These are phyloP conservation scores for Dicyrtomina minuta DNA, from an alignment of 2,888 invertebrate genomes.

Conservation along the genomic window DNA sequence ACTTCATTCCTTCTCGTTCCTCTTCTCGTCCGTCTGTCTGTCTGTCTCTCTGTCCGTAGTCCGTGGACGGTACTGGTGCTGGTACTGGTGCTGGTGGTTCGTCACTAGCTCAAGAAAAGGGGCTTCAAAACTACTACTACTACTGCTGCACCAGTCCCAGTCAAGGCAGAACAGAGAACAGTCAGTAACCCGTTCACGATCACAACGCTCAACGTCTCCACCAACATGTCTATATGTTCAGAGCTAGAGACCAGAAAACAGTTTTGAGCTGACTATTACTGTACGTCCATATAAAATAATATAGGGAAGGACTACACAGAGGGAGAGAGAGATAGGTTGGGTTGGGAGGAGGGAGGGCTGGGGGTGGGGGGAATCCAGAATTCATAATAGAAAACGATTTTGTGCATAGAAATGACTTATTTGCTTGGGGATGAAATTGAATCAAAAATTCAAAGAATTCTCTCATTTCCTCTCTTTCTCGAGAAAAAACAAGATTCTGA, in stretches of 20 bases:
- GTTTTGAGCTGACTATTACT: no score
- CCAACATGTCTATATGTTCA: neutral
- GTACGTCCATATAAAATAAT: no score
- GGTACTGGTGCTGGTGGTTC: no score
- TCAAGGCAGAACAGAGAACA: neutral
- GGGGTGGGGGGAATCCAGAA: constrained; percentile 45
- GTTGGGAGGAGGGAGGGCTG: constrained; percentile 25
- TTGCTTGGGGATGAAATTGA: constrained; percentile 53
- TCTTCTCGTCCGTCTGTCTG: no score
- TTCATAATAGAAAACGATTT: constrained; percentile 53
- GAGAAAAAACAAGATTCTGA: constrained; percentile 44
- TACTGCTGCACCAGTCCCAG: neutral
- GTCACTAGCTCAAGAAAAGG: no score
- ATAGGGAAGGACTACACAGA: no score
- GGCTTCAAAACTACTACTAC: neutral
- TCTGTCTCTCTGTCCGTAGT: no score
- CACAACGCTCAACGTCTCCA: neutral
- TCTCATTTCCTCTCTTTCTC: constrained; percentile 51
- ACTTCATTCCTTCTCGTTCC: neutral
- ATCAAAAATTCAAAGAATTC: constrained; percentile 54
- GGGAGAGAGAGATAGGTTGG: neutral
- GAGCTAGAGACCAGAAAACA: neutral
- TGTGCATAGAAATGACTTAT: constrained; percentile 54
- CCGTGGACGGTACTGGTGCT: no score
- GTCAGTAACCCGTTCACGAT: constrained; percentile 6